Base-by-base conservation (phyloP, 1,140 invertebrate genomes). In the Trichomalopsis sarcophagae region DNA sequence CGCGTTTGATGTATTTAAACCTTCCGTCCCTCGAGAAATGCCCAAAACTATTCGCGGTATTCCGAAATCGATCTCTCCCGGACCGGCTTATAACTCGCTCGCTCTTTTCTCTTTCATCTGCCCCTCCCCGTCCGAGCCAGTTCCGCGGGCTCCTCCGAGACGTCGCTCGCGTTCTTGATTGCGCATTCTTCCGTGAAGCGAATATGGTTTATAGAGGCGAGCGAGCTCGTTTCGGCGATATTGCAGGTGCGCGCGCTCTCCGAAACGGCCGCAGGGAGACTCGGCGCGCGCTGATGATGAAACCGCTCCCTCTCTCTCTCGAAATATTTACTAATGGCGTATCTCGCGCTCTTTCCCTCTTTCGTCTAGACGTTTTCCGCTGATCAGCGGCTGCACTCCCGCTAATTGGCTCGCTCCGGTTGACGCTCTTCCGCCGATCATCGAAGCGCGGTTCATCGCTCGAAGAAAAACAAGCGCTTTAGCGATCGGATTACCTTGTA, bases 221-320 rank as follows among this genome's bases (percentile, higher is more conserved):
- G 68, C 71, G 55, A 47, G 81, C 82, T 78, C 86, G 86, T 82
- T 84, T 84, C 68, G 84, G 83, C 85, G 86, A 66, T 78, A 78
- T 78, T 80, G 78, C 78, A 80, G 62, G 30, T 79, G 62, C 76
- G 36, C 75, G 47, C 47, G 23, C 44, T 50, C 75, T 44, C 44
- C n/a, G 36, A 36, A 50, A 50, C 23, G 74, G 74, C 74, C 44
- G 40, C 14, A 62, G 55, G 68, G 23, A 78, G 74, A 50, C 21
- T 13, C 55, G 27, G 27, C 27, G 27, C 55, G 55, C 55, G 44
- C 50, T 77, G 76, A 78, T 78, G 50, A 78, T 78, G 50, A 78
- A 78, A 78, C 76, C n/a, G 50, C 55, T 40, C 27, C 27, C 27
- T 27, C 27, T 27, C 27, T 1, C 27, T 27, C 50, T 40, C 62